Percentiles rank a stretch among this genome's conserved stretches.
Evolutionary conservation across 37 sponge, comb jelly and placozoan species (phyloP).

Genomic region (Eunapius fragilis): DNA sequence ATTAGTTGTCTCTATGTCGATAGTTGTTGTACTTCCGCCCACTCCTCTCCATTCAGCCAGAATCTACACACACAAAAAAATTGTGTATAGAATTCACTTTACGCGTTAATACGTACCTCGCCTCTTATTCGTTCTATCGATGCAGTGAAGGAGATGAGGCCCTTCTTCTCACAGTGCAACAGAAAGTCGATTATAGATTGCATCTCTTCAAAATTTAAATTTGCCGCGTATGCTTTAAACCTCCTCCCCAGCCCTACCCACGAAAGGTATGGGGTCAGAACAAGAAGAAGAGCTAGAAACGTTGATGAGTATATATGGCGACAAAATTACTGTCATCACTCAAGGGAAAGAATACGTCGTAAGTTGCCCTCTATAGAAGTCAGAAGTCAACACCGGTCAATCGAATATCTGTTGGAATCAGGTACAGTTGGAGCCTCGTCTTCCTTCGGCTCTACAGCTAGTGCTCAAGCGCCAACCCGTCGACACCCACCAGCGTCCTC

Average conservation of each 20-base stretch:
- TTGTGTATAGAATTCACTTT: background rate
- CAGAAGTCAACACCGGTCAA: no score
- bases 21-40: background rate
- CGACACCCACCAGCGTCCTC: background rate
- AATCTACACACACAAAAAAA: background rate
- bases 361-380: background rate
- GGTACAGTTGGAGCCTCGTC: background rate
- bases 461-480: background rate
- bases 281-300: constrained; percentile 34
- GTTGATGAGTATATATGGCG: constrained; percentile 42
- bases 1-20: background rate
- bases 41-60: background rate
- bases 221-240: background rate
- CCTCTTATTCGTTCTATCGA: background rate
- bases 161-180: background rate
- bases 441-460: background rate
- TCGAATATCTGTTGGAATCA: background rate
- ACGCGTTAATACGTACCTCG: background rate
- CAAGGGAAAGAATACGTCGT: constrained; percentile 43
- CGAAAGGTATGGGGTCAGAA: constrained; percentile 22
- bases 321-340: constrained; percentile 32
- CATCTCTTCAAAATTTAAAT: background rate
- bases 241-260: constrained; percentile 9
- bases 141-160: background rate
- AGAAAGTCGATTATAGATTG: background rate